Evolutionary conservation across 37 sponge, comb jelly and placozoan genomes (phyloP), one percentile per base, ranked within the genome.

Genomic region (Halisarca cf. caerulea): DNA sequence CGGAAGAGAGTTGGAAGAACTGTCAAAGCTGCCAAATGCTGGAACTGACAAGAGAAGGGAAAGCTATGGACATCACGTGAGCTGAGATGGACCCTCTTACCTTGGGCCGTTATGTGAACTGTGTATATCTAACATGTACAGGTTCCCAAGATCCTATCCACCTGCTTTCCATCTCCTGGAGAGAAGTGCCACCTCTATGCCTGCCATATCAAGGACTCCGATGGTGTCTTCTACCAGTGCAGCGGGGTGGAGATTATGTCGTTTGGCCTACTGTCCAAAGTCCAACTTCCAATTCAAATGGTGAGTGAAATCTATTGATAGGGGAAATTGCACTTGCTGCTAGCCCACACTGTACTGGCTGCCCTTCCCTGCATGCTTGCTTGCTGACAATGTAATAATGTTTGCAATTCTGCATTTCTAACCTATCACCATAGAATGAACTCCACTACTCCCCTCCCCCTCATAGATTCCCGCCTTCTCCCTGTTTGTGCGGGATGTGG

Each of bases 201-300:
- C 18, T 69, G 86, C 33, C 45, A 86, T 54, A 34, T 90, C 18
- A 35, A 83, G 9, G 91, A 36, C 2, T 73, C n/a, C 53, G 27
- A 17, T 2, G 30, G 38, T n/a, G 45, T 20, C 0, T 41, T 69
- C 59, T 79, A 86, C 73, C 87, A 59, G 71, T 44, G 23, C 68
- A 44, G 34, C 20, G 82, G 17, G 18, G 45, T 59, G 21, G 74
- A 39, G 14, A 58, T 69, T 20, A 35, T 62, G 40, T 33, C 86
- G 2, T 69, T 90, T 5, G 94, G 91, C 25, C 84, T 93, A 27
- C 73, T 93, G 37, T 78, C 90, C 25, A 69, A 80, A 44, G 78
- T 75, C 20, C 80, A 58, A 21, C 85, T 93, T 0, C 90, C 88
- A 28, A 40, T 74, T 3, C 24, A n/a, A 17, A 74, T 41, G 42